These are phyloP conservation scores for Adoxophyes honmai DNA, from an alignment of 1,140 invertebrate species.

Conservation along the genomic window DNA sequence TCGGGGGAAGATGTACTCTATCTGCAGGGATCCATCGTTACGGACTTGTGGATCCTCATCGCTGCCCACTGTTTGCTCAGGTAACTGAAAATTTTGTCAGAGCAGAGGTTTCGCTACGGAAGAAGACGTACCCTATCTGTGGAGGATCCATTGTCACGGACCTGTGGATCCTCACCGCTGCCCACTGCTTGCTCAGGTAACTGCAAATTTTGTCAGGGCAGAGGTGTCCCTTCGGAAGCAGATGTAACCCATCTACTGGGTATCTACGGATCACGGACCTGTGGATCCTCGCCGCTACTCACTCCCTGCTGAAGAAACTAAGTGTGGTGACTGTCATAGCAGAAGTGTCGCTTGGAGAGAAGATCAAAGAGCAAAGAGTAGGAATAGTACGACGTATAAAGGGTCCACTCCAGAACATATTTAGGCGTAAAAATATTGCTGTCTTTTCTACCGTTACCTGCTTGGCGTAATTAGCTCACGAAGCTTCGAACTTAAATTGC, in stretches of 20 bases:
- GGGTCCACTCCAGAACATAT: too few relatives aligned
- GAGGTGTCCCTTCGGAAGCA: slow-evolving; percentile 54
- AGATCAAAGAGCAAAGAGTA: too few relatives aligned
- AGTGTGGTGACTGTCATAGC: too few relatives aligned
- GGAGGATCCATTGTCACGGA: slow-evolving; percentile 56
- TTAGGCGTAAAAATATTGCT: too few relatives aligned
- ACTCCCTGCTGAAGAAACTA: slow-evolving; percentile 30
- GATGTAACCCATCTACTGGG: slow-evolving; percentile 56
- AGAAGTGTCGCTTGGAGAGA: slow-evolving; percentile 52
- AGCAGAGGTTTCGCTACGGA: slow-evolving; percentile 52
- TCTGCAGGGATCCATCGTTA: slow-evolving; percentile 62
- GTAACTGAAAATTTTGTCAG: too few relatives aligned
- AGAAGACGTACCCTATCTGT: slow-evolving; percentile 56
- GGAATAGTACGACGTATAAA: too few relatives aligned
- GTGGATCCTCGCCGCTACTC: slow-evolving; percentile 60
- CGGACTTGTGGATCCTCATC: slow-evolving; percentile 52
- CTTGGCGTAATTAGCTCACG: too few relatives aligned
- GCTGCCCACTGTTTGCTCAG: slow-evolving; percentile 49
- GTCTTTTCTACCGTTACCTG: too few relatives aligned
- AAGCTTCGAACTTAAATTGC: too few relatives aligned
- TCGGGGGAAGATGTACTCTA: slow-evolving; percentile 50
- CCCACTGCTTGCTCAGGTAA: slow-evolving; percentile 37
- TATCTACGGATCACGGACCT: slow-evolving; percentile 49
- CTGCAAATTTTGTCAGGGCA: too few relatives aligned
- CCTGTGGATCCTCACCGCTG: slow-evolving; percentile 56